phyloP scores from a whole-genome alignment of 2,888 invertebrate genomes.

The Caradrina clavipalpis region DNA sequence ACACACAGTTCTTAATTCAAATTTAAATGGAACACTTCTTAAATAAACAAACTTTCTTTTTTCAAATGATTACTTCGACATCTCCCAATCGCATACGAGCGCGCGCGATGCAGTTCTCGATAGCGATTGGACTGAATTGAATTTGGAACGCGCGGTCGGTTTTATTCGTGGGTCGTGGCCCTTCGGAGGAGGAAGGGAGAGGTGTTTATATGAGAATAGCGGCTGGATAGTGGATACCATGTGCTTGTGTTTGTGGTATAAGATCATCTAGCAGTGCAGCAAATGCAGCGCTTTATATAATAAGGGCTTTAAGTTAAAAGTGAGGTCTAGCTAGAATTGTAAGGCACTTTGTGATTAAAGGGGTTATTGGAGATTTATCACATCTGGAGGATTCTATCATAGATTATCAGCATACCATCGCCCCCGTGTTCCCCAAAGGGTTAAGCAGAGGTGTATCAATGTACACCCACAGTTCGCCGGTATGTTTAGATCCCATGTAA shows the following conservation, averaged over 20 bases:
- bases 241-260: slow-evolving; percentile 59
- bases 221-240: slow-evolving; percentile 59
- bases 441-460: too few species aligned
- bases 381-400: too few species aligned
- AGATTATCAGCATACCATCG: too few species aligned
- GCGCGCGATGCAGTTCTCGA: slow-evolving; percentile 61
- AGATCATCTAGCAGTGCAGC: slow-evolving; percentile 49
- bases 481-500: too few species aligned
- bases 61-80: slow-evolving; percentile 51
- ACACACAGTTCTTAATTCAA: slow-evolving; percentile 45
- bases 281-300: slow-evolving; percentile 49
- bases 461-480: too few species aligned
- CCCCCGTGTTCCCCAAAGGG: too few species aligned
- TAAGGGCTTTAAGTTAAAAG: background rate
- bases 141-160: slow-evolving; percentile 76
- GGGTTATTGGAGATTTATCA: too few species aligned
- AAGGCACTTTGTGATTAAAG: too few species aligned
- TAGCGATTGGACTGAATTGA: slow-evolving; percentile 75
- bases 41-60: slow-evolving; percentile 53
- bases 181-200: slow-evolving; percentile 65
- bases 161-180: slow-evolving; percentile 73
- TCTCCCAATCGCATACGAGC: slow-evolving; percentile 53
- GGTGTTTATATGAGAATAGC: slow-evolving; percentile 70
- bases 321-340: too few species aligned
- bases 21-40: slow-evolving; percentile 55